Percentiles rank a stretch among this genome's conserved stretches.
Evolutionary conservation across 2,888 invertebrate genomes (phyloP).

Genomic region (Galerucella pusilla): DNA sequence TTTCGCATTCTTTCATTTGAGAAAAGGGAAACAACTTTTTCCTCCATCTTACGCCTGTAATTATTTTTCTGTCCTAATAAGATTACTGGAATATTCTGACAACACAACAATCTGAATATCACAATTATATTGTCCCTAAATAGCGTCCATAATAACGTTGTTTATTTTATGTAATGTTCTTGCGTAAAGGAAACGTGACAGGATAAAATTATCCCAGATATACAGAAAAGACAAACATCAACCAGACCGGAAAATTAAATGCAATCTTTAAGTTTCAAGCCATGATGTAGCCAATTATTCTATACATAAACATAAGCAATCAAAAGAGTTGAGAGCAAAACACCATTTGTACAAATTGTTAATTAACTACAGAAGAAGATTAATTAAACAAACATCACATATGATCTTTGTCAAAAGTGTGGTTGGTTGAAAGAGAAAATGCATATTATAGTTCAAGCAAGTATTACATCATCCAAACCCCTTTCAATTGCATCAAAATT

Average conservation of each 20-base stretch:
- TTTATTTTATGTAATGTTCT: neutral
- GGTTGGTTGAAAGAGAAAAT: neutral
- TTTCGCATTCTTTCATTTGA: no score
- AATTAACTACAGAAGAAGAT: neutral
- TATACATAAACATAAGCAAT: conserved; percentile 1
- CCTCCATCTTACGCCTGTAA: no score
- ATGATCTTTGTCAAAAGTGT: neutral
- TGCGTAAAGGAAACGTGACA: neutral
- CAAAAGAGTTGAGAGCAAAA: neutral
- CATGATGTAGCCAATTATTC: neutral
- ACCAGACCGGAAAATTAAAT: conserved; percentile 5
- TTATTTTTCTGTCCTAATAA: no score
- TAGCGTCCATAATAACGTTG: neutral
- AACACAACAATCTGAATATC: no score
- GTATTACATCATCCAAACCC: no score
- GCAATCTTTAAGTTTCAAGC: neutral
- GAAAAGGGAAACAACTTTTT: no score
- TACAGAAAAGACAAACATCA: neutral
- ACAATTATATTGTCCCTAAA: neutral
- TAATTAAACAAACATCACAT: neutral
- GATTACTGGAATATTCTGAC: no score
- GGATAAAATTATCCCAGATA: neutral
- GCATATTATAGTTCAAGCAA: neutral
- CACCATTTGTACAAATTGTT: neutral
- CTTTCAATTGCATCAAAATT: no score